Evolutionary conservation across 2,888 invertebrate species (phyloP).

Genomic region (Steinernema carpocapsae): DNA sequence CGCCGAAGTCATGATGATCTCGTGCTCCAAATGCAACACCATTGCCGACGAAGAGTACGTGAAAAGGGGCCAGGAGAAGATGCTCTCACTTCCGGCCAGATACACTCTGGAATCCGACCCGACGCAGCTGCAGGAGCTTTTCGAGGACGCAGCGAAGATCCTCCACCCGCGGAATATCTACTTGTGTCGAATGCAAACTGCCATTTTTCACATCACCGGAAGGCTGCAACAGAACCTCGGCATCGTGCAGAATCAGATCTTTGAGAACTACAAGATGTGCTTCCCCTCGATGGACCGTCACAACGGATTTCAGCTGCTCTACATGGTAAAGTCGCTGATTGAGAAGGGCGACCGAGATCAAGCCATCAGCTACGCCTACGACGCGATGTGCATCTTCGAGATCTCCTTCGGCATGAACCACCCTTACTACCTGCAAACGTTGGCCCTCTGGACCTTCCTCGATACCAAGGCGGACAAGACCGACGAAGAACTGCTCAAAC

Average conservation of each 20-base stretch:
- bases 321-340: slow-evolving; percentile 62
- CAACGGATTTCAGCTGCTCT: slow-evolving; percentile 64
- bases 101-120: slow-evolving; percentile 37
- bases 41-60: slow-evolving; percentile 44
- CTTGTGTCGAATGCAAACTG: slow-evolving; percentile 58
- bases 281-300: slow-evolving; percentile 67
- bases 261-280: slow-evolving; percentile 64
- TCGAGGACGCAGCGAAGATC: slow-evolving; percentile 53
- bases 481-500: slow-evolving; percentile 56
- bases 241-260: slow-evolving; percentile 60
- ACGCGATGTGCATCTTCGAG: slow-evolving; percentile 69
- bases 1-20: slow-evolving; percentile 55
- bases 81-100: slow-evolving; percentile 54
- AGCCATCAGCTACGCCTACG: slow-evolving; percentile 65
- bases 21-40: slow-evolving; percentile 56
- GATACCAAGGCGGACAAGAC: slow-evolving; percentile 60
- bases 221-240: slow-evolving; percentile 43
- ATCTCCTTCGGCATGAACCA: slow-evolving; percentile 67
- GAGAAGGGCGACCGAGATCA: slow-evolving; percentile 58
- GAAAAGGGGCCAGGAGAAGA: slow-evolving; percentile 54
- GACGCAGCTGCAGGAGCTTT: slow-evolving; percentile 41
- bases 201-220: slow-evolving; percentile 60
- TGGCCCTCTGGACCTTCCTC: slow-evolving; percentile 67
- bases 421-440: slow-evolving; percentile 66
- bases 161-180: slow-evolving; percentile 66